Percentiles rank a stretch among this genome's conserved stretches.
Evolutionary conservation across 2,113 vertebrate genomes (phyloP).

Genomic region (Leucoraja erinaceus): DNA sequence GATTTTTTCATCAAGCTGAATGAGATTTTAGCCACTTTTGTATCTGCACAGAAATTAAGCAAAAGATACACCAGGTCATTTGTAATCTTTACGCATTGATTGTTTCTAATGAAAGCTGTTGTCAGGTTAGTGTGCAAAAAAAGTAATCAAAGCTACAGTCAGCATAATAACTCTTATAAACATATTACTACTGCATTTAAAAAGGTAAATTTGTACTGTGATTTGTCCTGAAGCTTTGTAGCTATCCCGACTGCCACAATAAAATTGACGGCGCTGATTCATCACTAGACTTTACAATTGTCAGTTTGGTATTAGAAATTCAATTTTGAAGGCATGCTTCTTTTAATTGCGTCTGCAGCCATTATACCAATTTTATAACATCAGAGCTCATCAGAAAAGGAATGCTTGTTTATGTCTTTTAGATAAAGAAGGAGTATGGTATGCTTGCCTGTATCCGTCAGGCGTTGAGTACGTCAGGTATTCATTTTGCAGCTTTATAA

Average conservation of each 20-base stretch:
- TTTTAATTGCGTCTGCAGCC: background rate
- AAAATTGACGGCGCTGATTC: background rate
- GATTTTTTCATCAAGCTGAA: background rate
- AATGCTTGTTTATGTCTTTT: background rate
- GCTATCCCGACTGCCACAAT: background rate
- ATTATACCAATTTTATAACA: slow-evolving; percentile 4
- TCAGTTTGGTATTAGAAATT: background rate
- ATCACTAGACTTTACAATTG: background rate
- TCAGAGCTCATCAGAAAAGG: background rate
- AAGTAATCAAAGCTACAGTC: background rate
- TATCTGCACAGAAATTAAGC: background rate
- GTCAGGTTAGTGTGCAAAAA: background rate
- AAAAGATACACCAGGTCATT: background rate
- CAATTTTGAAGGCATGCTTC: background rate
- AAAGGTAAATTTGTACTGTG: background rate
- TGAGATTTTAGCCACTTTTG: background rate
- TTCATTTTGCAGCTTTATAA: no score
- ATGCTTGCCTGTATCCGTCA: no score
- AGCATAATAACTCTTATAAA: background rate
- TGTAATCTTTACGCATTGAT: background rate
- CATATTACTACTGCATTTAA: background rate
- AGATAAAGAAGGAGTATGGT: no score
- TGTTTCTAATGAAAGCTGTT: background rate
- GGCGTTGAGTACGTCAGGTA: no score
- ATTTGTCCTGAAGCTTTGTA: background rate